Conservation (phyloP, 2,888 invertebrate species). For the Tortrix viridana region DNA sequence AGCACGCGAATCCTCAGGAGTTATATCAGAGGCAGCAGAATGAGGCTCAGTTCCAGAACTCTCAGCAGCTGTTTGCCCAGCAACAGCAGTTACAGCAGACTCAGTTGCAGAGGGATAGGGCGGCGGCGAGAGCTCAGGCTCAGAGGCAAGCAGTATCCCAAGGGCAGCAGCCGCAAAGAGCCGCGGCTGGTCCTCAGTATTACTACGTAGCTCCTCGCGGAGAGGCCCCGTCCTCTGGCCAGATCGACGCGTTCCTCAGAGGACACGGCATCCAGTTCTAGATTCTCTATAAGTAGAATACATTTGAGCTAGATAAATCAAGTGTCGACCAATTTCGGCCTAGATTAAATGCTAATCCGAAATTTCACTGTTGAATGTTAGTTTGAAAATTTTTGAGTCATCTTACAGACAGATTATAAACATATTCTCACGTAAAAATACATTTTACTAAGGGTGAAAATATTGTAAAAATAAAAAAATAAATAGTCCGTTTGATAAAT, state of each 20-base stretch:
- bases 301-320: constrained; percentile 61
- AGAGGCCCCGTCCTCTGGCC: constrained; percentile 85
- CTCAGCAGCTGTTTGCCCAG: constrained; percentile 86
- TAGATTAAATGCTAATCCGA: constrained; percentile 11
- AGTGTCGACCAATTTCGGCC: constrained; percentile 52
- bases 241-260: constrained; percentile 92
- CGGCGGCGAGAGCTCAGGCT: constrained; percentile 81
- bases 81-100: constrained; percentile 88
- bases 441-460: no score
- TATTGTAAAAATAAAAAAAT: no score
- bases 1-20: constrained; percentile 74
- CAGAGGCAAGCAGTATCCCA: constrained; percentile 72
- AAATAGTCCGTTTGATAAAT: no score
- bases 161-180: constrained; percentile 53
- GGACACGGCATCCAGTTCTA: constrained; percentile 88
- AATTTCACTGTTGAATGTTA: constrained; percentile 9
- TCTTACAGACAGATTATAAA: no score
- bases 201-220: constrained; percentile 85
- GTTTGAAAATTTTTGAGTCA: neutral
- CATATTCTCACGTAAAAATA: no score
- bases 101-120: constrained; percentile 85
- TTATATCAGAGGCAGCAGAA: constrained; percentile 86
- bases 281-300: constrained; percentile 51
- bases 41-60: constrained; percentile 85
- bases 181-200: constrained; percentile 70